Conservation (phyloP, 2,113 vertebrate species). For the Neopipo cinnamomea region DNA sequence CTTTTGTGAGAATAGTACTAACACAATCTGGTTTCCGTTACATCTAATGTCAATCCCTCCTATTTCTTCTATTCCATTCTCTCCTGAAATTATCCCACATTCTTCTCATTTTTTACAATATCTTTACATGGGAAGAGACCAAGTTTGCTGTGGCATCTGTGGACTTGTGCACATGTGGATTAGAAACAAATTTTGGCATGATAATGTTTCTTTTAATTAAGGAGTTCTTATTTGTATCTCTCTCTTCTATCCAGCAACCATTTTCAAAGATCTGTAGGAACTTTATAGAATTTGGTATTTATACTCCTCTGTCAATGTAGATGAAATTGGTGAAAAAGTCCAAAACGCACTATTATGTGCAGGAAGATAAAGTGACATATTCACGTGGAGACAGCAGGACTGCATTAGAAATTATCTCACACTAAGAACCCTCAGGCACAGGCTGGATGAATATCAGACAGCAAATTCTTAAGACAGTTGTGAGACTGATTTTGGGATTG, state of each 20-base stretch:
- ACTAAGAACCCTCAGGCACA: background rate
- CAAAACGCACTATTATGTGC: background rate
- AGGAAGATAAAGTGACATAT: background rate
- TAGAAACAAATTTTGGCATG: background rate
- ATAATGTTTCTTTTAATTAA: background rate
- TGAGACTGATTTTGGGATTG: background rate
- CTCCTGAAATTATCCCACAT: background rate
- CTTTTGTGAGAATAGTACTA: background rate
- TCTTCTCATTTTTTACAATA: background rate
- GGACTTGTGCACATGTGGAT: background rate
- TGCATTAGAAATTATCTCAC: background rate
- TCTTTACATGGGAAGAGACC: background rate
- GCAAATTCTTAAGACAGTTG: background rate
- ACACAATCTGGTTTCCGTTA: background rate
- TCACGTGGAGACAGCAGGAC: background rate
- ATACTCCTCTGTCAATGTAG: background rate
- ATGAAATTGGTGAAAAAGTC: background rate
- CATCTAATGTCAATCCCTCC: background rate
- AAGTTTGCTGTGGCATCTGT: background rate
- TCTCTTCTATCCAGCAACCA: background rate
- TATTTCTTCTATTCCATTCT: background rate
- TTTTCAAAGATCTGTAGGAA: background rate
- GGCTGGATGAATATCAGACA: background rate
- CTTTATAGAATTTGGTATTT: background rate
- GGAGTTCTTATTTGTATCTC: background rate